A percentile compares a stretch with the other conserved stretches of the same genome.
These are phyloP conservation scores for Crioceris asparagi DNA, from an alignment of 2,888 invertebrate genomes.

Conservation along the genomic window DNA sequence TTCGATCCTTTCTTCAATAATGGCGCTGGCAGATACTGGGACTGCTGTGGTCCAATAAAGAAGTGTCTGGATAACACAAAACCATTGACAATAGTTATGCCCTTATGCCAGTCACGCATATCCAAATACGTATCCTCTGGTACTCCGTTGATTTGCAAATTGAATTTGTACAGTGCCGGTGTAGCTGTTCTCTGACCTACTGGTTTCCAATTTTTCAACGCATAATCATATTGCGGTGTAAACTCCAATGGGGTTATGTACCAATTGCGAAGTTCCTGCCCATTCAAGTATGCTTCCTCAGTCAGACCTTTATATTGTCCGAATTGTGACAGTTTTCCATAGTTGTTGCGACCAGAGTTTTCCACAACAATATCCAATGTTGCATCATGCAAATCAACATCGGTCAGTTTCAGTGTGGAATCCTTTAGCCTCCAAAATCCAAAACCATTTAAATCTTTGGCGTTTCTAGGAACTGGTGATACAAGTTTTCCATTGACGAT, in stretches of 20 bases:
- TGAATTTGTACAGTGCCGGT: constrained; percentile 47
- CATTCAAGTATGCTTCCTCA: constrained; percentile 37
- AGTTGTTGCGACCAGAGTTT: constrained; percentile 73
- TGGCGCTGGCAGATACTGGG: constrained; percentile 69
- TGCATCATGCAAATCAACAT: constrained; percentile 19
- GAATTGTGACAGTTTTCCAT: constrained; percentile 34
- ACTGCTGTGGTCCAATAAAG: constrained; percentile 69
- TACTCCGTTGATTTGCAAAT: constrained; percentile 35
- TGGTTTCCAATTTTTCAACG: constrained; percentile 27
- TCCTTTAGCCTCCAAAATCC: constrained; percentile 35
- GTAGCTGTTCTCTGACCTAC: constrained; percentile 28
- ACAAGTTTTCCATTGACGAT: constrained; percentile 36
- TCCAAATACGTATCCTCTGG: constrained; percentile 68
- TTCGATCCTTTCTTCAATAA: constrained; percentile 46
- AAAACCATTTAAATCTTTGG: constrained; percentile 28
- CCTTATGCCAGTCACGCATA: constrained; percentile 73
- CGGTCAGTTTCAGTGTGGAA: constrained; percentile 21
- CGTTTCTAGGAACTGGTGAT: constrained; percentile 25
- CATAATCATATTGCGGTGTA: constrained; percentile 31
- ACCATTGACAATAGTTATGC: constrained; percentile 66
- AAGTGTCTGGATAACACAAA: constrained; percentile 78
- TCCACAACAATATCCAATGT: constrained; percentile 47
- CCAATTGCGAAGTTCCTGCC: constrained; percentile 33
- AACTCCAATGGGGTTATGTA: constrained; percentile 40
- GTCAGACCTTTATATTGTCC: constrained; percentile 23